Evolutionary conservation across 2,113 vertebrate species (phyloP).

Genomic region (Atractosteus spatula): DNA sequence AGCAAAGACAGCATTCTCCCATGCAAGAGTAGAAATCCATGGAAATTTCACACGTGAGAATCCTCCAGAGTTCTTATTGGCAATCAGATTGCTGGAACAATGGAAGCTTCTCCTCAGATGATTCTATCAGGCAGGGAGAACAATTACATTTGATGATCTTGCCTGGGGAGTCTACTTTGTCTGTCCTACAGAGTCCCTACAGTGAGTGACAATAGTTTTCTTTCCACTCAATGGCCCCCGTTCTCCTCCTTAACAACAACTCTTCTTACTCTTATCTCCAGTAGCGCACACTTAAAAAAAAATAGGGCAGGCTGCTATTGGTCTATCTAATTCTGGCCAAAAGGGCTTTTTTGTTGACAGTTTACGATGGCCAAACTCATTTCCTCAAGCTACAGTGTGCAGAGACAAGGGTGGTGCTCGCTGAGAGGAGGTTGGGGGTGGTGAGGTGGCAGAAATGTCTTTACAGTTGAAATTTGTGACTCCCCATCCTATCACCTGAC

Average conservation of each 20-base stretch:
- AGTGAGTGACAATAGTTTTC: background rate
- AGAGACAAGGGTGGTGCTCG: too few species aligned
- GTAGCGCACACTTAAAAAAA: background rate
- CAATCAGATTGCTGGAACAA: too few species aligned
- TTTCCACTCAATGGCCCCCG: background rate
- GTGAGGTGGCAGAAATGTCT: background rate
- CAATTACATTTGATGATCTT: too few species aligned
- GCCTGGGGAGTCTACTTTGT: background rate
- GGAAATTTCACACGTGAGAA: too few species aligned
- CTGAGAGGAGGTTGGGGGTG: background rate
- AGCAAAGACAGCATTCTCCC: too few species aligned
- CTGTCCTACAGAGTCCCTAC: background rate
- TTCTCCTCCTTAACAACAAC: background rate
- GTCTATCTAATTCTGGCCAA: background rate
- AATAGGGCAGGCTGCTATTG: background rate
- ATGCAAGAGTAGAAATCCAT: too few species aligned
- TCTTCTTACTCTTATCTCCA: constrained; percentile 1
- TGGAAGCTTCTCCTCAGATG: too few species aligned
- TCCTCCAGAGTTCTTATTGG: too few species aligned
- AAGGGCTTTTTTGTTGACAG: constrained; percentile 5
- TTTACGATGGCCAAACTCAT: constrained; percentile 3
- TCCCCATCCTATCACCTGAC: too few species aligned
- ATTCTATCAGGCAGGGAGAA: too few species aligned
- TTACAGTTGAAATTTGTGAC: background rate
- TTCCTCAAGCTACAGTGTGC: background rate